These are phyloP conservation scores for Scaptomyza reducta DNA, from an alignment of 2,888 invertebrate species.

Conservation along the genomic window DNA sequence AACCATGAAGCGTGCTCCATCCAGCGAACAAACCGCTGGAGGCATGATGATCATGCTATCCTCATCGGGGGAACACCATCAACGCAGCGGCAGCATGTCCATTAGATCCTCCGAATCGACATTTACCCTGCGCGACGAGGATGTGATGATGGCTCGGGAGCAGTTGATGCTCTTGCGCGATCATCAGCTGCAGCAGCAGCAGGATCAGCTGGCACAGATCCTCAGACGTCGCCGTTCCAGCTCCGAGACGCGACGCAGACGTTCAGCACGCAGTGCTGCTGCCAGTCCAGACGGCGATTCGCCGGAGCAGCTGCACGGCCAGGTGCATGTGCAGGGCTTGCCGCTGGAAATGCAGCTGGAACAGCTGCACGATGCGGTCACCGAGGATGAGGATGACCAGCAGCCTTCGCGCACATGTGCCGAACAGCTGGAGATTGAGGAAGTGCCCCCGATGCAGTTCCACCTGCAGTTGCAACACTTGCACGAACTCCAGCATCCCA, in stretches of 20 bases:
- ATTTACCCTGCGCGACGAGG: slow-evolving; percentile 20
- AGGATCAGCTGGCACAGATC: not conserved
- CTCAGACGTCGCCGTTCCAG: not conserved
- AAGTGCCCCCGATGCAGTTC: not conserved
- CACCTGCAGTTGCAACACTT: not conserved
- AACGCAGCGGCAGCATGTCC: not conserved
- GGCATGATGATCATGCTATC: not conserved
- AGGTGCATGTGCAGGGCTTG: not conserved
- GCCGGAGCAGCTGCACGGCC: not conserved
- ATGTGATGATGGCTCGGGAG: slow-evolving; percentile 37
- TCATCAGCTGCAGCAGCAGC: not conserved
- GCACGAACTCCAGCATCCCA: not conserved
- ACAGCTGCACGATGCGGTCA: not conserved
- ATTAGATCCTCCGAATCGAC: slow-evolving; percentile 7
- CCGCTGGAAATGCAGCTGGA: slow-evolving; percentile 1
- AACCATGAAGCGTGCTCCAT: not conserved
- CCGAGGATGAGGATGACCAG: not conserved
- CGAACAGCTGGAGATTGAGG: not conserved
- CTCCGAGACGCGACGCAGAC: not conserved
- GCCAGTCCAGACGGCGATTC: not conserved
- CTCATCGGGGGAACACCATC: not conserved
- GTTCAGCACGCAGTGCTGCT: not conserved
- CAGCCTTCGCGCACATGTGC: not conserved
- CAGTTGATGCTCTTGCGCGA: slow-evolving; percentile 36
- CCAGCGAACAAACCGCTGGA: slow-evolving; percentile 8